Percentiles rank a stretch among this genome's conserved stretches.
phyloP scores from a whole-genome alignment of 92 coral and sea anemone genomes.

The Bergia puertoricense region DNA sequence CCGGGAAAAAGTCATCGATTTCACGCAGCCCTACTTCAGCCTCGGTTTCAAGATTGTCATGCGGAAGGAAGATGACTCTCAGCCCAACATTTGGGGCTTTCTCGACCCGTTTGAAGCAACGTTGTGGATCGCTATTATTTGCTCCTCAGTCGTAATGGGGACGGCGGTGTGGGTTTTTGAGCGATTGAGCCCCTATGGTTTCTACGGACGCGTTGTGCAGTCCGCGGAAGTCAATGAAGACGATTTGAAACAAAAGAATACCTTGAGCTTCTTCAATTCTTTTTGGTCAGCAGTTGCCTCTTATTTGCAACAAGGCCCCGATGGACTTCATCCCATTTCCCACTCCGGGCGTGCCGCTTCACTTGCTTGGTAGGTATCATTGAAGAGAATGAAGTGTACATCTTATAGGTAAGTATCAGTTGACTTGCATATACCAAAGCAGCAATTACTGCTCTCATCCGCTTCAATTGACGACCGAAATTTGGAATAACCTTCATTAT shows the following conservation, averaged over 20 bases:
- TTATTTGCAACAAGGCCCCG: slow-evolving; percentile 83
- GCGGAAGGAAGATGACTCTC: slow-evolving; percentile 66
- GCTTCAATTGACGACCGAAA: too few species aligned
- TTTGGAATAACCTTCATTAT: too few species aligned
- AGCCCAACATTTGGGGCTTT: slow-evolving; percentile 79
- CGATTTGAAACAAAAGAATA: slow-evolving; percentile 61
- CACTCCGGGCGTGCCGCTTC: slow-evolving; percentile 78
- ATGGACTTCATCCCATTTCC: slow-evolving; percentile 74
- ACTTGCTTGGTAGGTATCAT: slow-evolving; percentile 66
- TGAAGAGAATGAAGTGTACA: neutral
- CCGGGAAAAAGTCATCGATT: slow-evolving; percentile 78
- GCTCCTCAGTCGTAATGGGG: slow-evolving; percentile 68
- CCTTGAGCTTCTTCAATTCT: slow-evolving; percentile 73
- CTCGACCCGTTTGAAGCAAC: slow-evolving; percentile 81
- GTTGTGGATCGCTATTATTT: slow-evolving; percentile 78
- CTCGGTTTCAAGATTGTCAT: slow-evolving; percentile 77
- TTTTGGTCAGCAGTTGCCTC: slow-evolving; percentile 89
- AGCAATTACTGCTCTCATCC: neutral
- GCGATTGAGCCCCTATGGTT: slow-evolving; percentile 82
- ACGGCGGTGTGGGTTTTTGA: slow-evolving; percentile 69
- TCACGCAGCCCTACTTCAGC: slow-evolving; percentile 83
- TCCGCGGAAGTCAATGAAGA: slow-evolving; percentile 66
- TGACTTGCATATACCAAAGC: neutral
- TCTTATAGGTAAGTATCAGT: neutral
- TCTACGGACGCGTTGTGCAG: slow-evolving; percentile 78